These are phyloP conservation scores for Podargus strigoides DNA, from an alignment of 2,797 vertebrate genomes.

Conservation along the genomic window DNA sequence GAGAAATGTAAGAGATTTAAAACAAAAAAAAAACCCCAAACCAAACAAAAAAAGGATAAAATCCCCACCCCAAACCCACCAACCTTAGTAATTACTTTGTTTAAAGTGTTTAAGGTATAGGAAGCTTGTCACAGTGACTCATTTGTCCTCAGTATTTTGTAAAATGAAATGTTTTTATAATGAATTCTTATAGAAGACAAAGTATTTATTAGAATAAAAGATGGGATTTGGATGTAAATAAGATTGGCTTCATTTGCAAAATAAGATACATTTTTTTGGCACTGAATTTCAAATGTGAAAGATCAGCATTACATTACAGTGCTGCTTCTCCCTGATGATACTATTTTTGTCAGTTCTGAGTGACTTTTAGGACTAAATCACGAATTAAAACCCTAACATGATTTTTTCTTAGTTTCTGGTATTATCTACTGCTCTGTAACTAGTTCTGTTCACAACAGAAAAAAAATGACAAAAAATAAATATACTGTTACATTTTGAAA, in stretches of 20 bases:
- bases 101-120: neutral
- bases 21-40: neutral
- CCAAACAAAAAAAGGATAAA: neutral
- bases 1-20: neutral
- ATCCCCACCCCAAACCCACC: neutral
- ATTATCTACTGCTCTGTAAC: neutral
- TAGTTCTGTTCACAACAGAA: neutral
- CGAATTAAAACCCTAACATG: neutral
- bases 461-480: accelerated
- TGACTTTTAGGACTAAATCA: neutral
- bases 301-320: neutral
- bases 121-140: neutral
- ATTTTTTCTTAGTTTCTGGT: accelerated
- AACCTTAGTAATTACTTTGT: neutral
- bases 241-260: neutral
- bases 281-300: neutral
- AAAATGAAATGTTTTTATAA: neutral
- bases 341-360: neutral
- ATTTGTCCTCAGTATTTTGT: neutral
- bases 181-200: neutral
- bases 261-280: neutral
- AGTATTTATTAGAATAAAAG: neutral
- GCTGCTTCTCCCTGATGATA: neutral
- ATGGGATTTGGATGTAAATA: neutral
- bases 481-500: neutral